phyloP scores from a whole-genome alignment of 2,113 vertebrate species.

The Cryptomyrus ogoouensis region DNA sequence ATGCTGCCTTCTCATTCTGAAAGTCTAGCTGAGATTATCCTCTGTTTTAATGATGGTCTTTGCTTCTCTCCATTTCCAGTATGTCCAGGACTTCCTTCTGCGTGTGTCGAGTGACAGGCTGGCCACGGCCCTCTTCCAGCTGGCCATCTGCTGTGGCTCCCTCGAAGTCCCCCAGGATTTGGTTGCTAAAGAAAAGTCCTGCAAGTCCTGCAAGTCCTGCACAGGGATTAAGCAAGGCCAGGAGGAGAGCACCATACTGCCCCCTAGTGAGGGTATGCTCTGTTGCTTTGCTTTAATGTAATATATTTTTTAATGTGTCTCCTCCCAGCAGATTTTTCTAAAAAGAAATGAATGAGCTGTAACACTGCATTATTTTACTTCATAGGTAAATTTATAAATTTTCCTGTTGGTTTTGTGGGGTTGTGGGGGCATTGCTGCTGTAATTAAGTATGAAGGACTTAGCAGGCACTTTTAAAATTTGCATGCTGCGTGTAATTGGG shows the following conservation, averaged over 20 bases:
- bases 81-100: slow-evolving; percentile 54
- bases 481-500: neutral
- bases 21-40: neutral
- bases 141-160: slow-evolving; percentile 65
- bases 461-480: neutral
- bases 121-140: slow-evolving; percentile 58
- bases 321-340: neutral
- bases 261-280: slow-evolving; percentile 57
- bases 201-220: slow-evolving; percentile 34
- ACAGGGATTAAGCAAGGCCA: slow-evolving; percentile 25
- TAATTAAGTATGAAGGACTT: neutral
- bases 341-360: neutral
- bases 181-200: slow-evolving; percentile 50
- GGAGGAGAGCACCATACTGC: slow-evolving; percentile 26
- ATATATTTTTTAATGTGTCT: neutral
- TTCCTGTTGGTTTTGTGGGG: neutral
- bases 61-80: slow-evolving; percentile 36
- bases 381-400: neutral
- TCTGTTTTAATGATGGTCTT: neutral
- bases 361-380: neutral
- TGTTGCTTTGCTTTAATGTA: neutral
- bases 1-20: neutral
- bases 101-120: slow-evolving; percentile 51
- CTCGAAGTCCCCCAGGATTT: slow-evolving; percentile 57
- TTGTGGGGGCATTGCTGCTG: neutral